Evolutionary conservation across 1,140 invertebrate genomes (phyloP).

Genomic region (Drosophila willistoni): DNA sequence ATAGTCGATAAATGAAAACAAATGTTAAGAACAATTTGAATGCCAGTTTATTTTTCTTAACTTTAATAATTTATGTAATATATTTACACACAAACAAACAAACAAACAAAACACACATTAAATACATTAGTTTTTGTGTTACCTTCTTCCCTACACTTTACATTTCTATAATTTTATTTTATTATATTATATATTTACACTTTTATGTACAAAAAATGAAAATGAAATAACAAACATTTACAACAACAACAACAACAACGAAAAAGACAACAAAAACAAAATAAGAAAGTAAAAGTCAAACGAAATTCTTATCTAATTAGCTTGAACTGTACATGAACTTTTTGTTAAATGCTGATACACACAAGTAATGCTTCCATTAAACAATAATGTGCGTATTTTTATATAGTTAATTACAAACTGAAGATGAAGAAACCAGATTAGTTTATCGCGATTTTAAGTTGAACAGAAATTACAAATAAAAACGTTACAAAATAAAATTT

Average conservation of each 20-base stretch:
- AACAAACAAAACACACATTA: constrained; percentile 4
- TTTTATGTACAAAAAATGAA: constrained; percentile 48
- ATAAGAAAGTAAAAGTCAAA: constrained; percentile 16
- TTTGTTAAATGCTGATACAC: constrained; percentile 68
- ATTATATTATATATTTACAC: constrained; percentile 46
- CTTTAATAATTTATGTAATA: constrained; percentile 39
- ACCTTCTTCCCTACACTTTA: constrained; percentile 2
- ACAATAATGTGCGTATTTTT: constrained; percentile 75
- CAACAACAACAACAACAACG: constrained; percentile 31
- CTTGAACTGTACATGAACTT: constrained; percentile 69
- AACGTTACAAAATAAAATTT: constrained; percentile 72
- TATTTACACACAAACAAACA: constrained; percentile 23
- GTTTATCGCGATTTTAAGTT: constrained; percentile 73
- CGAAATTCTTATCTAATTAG: constrained; percentile 18
- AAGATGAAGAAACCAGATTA: constrained; percentile 67
- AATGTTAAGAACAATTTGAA: constrained; percentile 45
- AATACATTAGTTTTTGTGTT: constrained; percentile 11
- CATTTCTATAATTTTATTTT: constrained; percentile 40
- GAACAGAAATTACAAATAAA: constrained; percentile 63
- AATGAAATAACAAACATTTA: constrained; percentile 18
- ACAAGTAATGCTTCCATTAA: constrained; percentile 76
- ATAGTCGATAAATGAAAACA: constrained; percentile 11
- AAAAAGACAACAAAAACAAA: constrained; percentile 61
- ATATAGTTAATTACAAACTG: constrained; percentile 67
- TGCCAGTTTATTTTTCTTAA: constrained; percentile 65